Conservation (phyloP, 2,797 vertebrate species). For the Phoxinus dragarum region DNA sequence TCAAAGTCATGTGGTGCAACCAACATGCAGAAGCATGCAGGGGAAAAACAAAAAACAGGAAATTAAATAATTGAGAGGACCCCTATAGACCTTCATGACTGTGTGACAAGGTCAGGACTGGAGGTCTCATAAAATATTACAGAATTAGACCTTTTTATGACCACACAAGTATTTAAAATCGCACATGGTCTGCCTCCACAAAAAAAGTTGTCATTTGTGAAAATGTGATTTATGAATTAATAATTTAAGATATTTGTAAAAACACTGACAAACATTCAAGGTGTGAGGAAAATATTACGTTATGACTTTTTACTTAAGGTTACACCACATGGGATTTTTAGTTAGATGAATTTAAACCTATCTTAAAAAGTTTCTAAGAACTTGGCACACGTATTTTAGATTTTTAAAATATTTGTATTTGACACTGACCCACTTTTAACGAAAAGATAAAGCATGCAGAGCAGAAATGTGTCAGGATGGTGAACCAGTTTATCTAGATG, state of each 20-base stretch:
- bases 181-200: neutral
- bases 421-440: neutral
- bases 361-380: neutral
- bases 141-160: neutral
- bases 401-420: neutral
- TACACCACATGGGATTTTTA: neutral
- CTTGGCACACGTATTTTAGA: neutral
- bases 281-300: neutral
- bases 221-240: neutral
- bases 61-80: neutral
- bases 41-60: neutral
- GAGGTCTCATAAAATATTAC: too few relatives aligned
- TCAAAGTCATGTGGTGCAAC: neutral
- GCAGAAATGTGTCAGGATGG: neutral
- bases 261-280: neutral
- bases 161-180: neutral
- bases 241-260: neutral
- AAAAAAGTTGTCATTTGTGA: neutral
- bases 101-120: too few relatives aligned
- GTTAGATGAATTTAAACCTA: neutral
- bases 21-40: neutral
- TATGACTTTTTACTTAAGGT: neutral
- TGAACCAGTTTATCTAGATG: neutral
- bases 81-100: too few relatives aligned
- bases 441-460: neutral